These are phyloP conservation scores for Fregata magnificens DNA, from an alignment of 2,113 vertebrate species.

Conservation along the genomic window DNA sequence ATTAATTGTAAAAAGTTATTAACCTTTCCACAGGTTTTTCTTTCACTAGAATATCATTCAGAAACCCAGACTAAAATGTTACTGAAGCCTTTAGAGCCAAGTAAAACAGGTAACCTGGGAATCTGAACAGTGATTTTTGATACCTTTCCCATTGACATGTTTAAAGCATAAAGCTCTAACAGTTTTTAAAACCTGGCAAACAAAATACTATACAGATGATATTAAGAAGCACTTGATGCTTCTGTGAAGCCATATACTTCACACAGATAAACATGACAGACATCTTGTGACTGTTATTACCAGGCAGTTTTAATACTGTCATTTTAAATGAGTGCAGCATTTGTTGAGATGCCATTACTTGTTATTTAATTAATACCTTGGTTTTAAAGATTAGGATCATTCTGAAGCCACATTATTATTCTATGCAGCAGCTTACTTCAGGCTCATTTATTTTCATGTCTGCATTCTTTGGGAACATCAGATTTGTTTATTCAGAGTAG, in stretches of 20 bases:
- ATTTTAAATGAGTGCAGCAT: neutral
- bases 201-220: neutral
- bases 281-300: neutral
- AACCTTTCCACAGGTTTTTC: neutral
- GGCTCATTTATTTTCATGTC: conserved; percentile 32
- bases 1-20: neutral
- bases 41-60: neutral
- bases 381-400: neutral
- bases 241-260: neutral
- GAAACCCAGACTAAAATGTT: neutral
- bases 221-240: neutral
- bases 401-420: conserved; percentile 25
- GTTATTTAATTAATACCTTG: conserved; percentile 40
- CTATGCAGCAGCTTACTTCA: neutral
- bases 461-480: neutral
- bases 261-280: neutral
- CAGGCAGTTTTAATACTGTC: neutral
- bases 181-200: conserved; percentile 21
- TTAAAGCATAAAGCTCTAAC: neutral
- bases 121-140: neutral
- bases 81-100: neutral
- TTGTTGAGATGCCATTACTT: conserved; percentile 4
- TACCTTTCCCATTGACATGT: neutral
- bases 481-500: conserved; percentile 44
- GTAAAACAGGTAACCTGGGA: neutral